Evolutionary conservation across 2,888 invertebrate genomes (phyloP).

Genomic region (Chorisops tibialis): DNA sequence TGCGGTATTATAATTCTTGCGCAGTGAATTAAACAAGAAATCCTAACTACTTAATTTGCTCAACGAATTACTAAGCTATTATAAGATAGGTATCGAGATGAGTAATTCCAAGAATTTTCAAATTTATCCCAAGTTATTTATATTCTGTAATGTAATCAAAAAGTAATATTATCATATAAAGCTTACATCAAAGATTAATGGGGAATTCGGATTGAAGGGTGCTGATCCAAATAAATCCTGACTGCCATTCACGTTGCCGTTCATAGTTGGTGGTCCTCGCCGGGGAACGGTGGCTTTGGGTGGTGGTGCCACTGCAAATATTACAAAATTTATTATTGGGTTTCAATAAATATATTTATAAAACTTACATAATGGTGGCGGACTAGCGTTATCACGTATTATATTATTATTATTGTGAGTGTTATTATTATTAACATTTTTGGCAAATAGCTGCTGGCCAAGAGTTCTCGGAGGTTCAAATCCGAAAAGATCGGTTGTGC

Average conservation of each 20-base stretch:
- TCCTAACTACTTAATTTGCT: too few species aligned
- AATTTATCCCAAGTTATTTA: too few species aligned
- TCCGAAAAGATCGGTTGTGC: constrained; percentile 50
- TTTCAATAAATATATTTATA: not conserved
- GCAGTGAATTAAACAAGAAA: too few species aligned
- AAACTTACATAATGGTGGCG: constrained; percentile 69
- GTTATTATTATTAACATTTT: constrained; percentile 47
- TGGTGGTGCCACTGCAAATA: constrained; percentile 75
- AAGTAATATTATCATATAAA: too few species aligned
- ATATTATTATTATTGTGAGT: constrained; percentile 37
- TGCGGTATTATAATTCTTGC: too few species aligned
- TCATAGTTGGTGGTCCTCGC: constrained; percentile 45
- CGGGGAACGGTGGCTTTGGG: constrained; percentile 70
- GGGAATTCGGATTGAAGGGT: constrained; percentile 59
- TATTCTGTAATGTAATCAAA: too few species aligned
- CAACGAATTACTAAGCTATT: too few species aligned
- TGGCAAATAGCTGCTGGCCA: constrained; percentile 54
- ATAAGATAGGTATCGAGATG: too few species aligned
- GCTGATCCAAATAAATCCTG: constrained; percentile 79
- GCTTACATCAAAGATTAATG: constrained; percentile 49
- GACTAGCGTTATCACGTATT: constrained; percentile 44
- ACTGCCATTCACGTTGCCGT: constrained; percentile 53
- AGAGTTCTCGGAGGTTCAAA: constrained; percentile 51
- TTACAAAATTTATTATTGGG: constrained; percentile 23
- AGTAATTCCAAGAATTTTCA: too few species aligned